These are phyloP conservation scores for Aporrectodea caliginosa DNA, from an alignment of 1,140 invertebrate genomes.

Conservation along the genomic window DNA sequence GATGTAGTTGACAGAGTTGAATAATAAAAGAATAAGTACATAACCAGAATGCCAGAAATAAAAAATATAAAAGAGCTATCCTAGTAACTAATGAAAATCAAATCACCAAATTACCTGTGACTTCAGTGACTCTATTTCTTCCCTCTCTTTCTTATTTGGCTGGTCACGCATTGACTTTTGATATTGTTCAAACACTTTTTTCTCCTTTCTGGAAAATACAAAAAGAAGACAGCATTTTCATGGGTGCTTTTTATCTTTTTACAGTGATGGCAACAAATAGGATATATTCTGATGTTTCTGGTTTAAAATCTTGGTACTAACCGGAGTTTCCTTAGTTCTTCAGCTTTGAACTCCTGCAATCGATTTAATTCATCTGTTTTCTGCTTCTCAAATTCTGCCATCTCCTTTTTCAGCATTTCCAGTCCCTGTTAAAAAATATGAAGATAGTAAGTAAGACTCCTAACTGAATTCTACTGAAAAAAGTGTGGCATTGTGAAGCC, in stretches of 20 bases:
- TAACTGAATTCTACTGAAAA: too few relatives aligned
- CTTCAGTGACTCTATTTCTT: conserved; percentile 53
- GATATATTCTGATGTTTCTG: neutral
- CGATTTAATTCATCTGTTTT: conserved; percentile 49
- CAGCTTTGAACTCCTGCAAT: conserved; percentile 51
- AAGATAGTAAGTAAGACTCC: too few relatives aligned
- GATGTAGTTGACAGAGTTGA: too few relatives aligned
- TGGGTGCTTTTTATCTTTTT: too few relatives aligned
- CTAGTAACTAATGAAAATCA: conserved; percentile 16
- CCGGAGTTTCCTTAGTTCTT: conserved; percentile 53
- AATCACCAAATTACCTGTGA: conserved; percentile 40
- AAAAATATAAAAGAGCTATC: too few relatives aligned
- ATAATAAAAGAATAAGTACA: too few relatives aligned
- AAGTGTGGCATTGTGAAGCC: too few relatives aligned
- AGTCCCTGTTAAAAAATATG: conserved; percentile 44
- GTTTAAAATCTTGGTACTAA: neutral
- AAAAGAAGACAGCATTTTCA: neutral
- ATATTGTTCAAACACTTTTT: conserved; percentile 54
- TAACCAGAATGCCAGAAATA: too few relatives aligned
- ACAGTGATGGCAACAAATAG: neutral
- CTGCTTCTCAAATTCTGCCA: conserved; percentile 52
- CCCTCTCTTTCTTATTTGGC: conserved; percentile 52
- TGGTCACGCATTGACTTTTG: conserved; percentile 48
- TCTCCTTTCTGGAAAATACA: conserved; percentile 44
- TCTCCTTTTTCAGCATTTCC: conserved; percentile 50